Base-by-base conservation (phyloP, 2,888 invertebrate genomes). In the Chamaedrilus cognettii region DNA sequence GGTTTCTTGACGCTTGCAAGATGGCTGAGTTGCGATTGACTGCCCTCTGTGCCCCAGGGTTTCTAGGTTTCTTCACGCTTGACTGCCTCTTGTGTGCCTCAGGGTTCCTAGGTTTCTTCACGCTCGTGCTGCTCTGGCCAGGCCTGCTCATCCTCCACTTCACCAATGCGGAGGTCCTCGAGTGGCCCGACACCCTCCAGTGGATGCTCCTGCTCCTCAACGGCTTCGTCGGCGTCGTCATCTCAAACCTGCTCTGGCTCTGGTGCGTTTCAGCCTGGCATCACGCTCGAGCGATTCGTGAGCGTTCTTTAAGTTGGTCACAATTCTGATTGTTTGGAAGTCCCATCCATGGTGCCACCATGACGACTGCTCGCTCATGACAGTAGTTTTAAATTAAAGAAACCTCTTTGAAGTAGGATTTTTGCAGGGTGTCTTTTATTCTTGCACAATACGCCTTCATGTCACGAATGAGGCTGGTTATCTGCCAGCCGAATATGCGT, bases 81-180 rank as follows among this genome's bases (percentile, higher is more conserved):
- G 26, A 19, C 26, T 55, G 26, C 26, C 11, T 55, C 26, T 19
- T 96, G 94, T 23, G 11, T 19, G 15, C 31, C 11, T 59, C 59
- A 94, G 94, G 97, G 70, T 92, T 97, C 82, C 94, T 98, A 72
- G 97, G 98, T 3, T 87, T 97, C 56, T 93, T 94, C 81, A 94
- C 92, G 84, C 86, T 93, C n/a, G 85, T 93, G 66, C 85, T 94
- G 23, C 85, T 94, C 76, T 97, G 96, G 94, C 93, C 93, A 64
- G 86, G 92, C 73, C 93, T 98, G 82, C 91, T 94, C 72, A 87
- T 93, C 67, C 86, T 97, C 49, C 93, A 96, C 83, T 91, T 90
- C 74, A 88, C 89, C 23, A 89, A 90, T 34, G 81, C 90, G 76
- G 97, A 97, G 86, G 86, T 87, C 52, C 94, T 95, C 72, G 91